These are phyloP conservation scores for Brachyistius frenatus DNA, from an alignment of 2,113 vertebrate species.

Conservation along the genomic window DNA sequence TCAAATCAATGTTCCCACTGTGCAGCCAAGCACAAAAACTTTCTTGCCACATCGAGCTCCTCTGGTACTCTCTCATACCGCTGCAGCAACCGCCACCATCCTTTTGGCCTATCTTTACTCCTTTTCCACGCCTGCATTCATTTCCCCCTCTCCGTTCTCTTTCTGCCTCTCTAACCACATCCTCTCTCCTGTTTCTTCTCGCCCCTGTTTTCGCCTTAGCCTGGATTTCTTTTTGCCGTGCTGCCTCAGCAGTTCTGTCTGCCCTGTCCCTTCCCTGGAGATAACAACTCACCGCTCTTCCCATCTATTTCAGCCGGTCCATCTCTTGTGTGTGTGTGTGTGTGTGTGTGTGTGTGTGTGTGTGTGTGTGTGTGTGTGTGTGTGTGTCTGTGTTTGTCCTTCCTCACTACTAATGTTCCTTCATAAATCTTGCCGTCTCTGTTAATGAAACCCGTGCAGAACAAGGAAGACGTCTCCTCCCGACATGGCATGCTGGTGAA, in stretches of 20 bases:
- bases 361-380: slow-evolving; percentile 38
- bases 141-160: slow-evolving; percentile 13
- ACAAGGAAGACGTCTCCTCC: slow-evolving; percentile 55
- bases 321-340: slow-evolving; percentile 23
- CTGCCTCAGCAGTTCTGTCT: slow-evolving; percentile 78
- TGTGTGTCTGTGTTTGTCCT: slow-evolving; percentile 42
- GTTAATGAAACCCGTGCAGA: slow-evolving; percentile 67
- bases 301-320: slow-evolving; percentile 59
- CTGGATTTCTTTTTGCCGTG: slow-evolving; percentile 36
- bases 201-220: slow-evolving; percentile 24
- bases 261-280: slow-evolving; percentile 67
- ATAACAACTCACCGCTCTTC: slow-evolving; percentile 50
- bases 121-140: neutral
- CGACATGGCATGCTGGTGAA: slow-evolving; percentile 9
- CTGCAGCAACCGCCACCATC: neutral
- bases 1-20: slow-evolving; percentile 76
- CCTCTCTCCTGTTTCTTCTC: slow-evolving; percentile 2
- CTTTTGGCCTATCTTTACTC: neutral
- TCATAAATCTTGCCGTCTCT: slow-evolving; percentile 72
- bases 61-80: slow-evolving; percentile 7
- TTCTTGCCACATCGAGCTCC: slow-evolving; percentile 40
- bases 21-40: slow-evolving; percentile 69
- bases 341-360: slow-evolving; percentile 26
- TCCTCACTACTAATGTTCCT: slow-evolving; percentile 62
- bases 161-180: neutral